Evolutionary conservation across 1,140 invertebrate genomes (phyloP), one percentile per base, ranked within the genome.

Genomic region (Ditylenchus dipsaci): DNA sequence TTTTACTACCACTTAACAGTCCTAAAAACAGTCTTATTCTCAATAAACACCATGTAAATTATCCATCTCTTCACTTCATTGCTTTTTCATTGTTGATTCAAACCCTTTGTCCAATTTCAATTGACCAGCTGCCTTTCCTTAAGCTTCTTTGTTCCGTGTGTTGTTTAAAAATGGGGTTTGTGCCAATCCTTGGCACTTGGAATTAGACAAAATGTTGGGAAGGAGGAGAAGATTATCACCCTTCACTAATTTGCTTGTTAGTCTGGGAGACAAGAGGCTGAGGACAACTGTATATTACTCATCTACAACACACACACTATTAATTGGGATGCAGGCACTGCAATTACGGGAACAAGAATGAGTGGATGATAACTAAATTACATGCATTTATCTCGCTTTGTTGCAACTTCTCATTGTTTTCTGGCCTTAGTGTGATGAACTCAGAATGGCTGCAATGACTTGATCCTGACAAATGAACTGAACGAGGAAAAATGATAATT

Each of bases 331-430:
- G 23, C n/a, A 3, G 3, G 49, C n/a, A 21, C 23, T 21, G 49
- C 23, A 53, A 53, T 53, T 53, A 53, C 8, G n/a, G 23, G 23
- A 15, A 17, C 49, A 53, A 53, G 11, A 53, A 53, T 53, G n/a
- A 53, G n/a, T 53, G 49, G 49, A 53, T 53, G 49, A 53, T 53
- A 53, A 53, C 49, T 21, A 53, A 53, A 53, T 53, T 53, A 53
- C 49, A 53, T 53, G 49, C 49, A 53, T 53, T 53, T 53, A 53
- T 53, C 33, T 38, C 33, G 33, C 33, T 38, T 38, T 38, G 33
- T 38, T 11, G n/a, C 11, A 38, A 38, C 33, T 38, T 38, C 3
- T 11, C 11, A 38, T 38, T 38, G 33, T 38, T 11, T 38, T 38
- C 33, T 38, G 3, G 33, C 3, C 33, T 38, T 38, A 38, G 33